Evolutionary conservation across 2,797 vertebrate species (phyloP).

Genomic region (Sciurus vulgaris): DNA sequence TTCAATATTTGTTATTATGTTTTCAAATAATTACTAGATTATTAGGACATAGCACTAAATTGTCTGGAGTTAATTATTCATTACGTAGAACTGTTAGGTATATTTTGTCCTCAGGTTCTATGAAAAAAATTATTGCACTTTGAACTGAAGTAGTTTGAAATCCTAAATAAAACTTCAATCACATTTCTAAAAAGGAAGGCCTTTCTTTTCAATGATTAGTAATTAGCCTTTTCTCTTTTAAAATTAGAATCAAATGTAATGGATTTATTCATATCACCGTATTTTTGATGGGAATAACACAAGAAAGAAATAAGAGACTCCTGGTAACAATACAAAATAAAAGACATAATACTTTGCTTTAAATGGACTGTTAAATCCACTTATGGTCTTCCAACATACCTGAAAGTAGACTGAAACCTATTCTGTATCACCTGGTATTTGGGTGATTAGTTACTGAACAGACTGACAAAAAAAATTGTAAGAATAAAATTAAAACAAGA

Average conservation of each 20-base stretch:
- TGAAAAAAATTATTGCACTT: neutral
- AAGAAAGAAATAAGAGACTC: neutral
- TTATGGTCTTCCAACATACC: neutral
- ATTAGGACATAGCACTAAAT: neutral
- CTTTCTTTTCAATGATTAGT: neutral
- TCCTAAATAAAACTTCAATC: neutral
- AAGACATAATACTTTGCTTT: neutral
- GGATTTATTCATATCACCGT: neutral
- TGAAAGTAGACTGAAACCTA: neutral
- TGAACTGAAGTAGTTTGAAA: constrained; percentile 10
- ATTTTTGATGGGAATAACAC: neutral
- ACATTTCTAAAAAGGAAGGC: neutral
- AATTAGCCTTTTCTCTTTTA: neutral
- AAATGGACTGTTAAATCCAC: neutral
- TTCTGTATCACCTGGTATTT: neutral
- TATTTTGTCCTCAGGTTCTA: neutral
- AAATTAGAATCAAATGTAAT: constrained; percentile 16
- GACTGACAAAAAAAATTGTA: constrained; percentile 33
- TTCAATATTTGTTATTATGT: neutral
- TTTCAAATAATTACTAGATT: constrained; percentile 32
- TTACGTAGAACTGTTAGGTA: neutral
- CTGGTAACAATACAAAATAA: neutral
- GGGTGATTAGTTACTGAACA: neutral
- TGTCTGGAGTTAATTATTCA: neutral
- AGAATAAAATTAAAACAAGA: neutral